A percentile compares a stretch with the other conserved stretches of the same genome.
phyloP scores from a whole-genome alignment of 2,113 vertebrate genomes.

The Cyprinodon tularosa region DNA sequence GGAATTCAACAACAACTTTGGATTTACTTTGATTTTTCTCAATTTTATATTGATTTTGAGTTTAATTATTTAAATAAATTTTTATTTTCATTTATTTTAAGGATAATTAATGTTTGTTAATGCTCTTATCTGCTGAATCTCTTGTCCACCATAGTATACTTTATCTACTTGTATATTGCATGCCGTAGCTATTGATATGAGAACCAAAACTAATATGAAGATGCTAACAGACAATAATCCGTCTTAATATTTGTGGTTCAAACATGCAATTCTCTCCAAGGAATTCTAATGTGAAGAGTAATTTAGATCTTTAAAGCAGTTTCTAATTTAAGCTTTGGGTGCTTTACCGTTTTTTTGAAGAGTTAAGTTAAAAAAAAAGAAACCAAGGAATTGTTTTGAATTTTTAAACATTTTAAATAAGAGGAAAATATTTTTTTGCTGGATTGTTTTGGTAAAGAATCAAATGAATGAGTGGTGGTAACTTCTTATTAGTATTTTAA shows the following conservation, averaged over 20 bases:
- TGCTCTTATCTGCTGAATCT: constrained; percentile 12
- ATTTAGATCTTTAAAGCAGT: background rate
- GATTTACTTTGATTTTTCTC: constrained; percentile 44
- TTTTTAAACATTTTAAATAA: background rate
- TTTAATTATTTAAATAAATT: background rate
- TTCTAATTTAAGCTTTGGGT: background rate
- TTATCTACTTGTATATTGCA: constrained; percentile 1
- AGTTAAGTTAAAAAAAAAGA: background rate
- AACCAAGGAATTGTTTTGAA: background rate
- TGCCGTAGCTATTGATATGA: background rate
- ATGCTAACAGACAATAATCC: background rate
- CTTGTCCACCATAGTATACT: too few species aligned
- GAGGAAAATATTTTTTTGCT: background rate
- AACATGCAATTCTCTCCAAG: background rate
- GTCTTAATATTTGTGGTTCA: background rate
- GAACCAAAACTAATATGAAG: background rate
- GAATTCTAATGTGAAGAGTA: background rate
- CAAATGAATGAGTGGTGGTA: too few species aligned
- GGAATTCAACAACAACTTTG: constrained; percentile 18
- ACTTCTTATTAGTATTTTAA: background rate
- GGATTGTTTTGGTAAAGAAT: too few species aligned
- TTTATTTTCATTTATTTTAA: constrained; percentile 8
- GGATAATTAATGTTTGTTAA: constrained; percentile 5
- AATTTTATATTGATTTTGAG: constrained; percentile 5
- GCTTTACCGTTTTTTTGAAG: background rate